Percentiles rank a stretch among this genome's conserved stretches.
Conservation (phyloP, 2,888 invertebrate species). For the Aphidoletes aphidimyza region DNA sequence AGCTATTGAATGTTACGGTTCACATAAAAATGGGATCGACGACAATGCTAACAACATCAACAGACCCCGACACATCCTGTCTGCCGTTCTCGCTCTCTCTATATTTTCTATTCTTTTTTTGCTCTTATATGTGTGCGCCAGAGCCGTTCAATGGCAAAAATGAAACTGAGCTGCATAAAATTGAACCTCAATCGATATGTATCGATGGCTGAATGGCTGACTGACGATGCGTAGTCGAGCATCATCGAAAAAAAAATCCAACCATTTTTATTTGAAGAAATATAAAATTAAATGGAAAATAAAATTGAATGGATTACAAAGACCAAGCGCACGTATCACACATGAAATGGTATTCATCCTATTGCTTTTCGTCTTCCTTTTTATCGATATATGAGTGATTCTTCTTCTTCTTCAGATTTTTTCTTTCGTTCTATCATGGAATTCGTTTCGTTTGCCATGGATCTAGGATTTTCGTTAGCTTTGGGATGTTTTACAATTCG, state of each 20-base stretch:
- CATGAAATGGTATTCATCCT: slow-evolving; percentile 25
- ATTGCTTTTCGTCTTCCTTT: background rate
- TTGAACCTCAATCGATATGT: background rate
- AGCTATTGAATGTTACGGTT: slow-evolving; percentile 46
- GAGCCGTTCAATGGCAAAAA: background rate
- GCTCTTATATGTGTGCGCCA: too few species aligned
- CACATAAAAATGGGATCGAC: slow-evolving; percentile 22
- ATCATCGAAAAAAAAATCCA: background rate
- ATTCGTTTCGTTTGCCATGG: background rate
- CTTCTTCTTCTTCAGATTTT: background rate
- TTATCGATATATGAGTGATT: slow-evolving; percentile 1
- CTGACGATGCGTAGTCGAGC: background rate
- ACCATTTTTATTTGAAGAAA: slow-evolving; percentile 25
- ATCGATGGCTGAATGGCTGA: background rate
- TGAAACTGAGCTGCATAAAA: slow-evolving; percentile 33
- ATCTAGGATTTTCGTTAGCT: background rate
- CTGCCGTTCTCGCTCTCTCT: too few species aligned
- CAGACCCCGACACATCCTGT: slow-evolving; percentile 30
- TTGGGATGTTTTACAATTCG: background rate
- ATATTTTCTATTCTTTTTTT: too few species aligned
- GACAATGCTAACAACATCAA: background rate
- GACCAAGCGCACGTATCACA: slow-evolving; percentile 37
- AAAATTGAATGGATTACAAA: slow-evolving; percentile 49
- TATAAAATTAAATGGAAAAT: slow-evolving; percentile 52
- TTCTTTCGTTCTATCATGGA: background rate